phyloP scores from a whole-genome alignment of 2,797 vertebrate genomes.

The Philypnodon macrostomus region DNA sequence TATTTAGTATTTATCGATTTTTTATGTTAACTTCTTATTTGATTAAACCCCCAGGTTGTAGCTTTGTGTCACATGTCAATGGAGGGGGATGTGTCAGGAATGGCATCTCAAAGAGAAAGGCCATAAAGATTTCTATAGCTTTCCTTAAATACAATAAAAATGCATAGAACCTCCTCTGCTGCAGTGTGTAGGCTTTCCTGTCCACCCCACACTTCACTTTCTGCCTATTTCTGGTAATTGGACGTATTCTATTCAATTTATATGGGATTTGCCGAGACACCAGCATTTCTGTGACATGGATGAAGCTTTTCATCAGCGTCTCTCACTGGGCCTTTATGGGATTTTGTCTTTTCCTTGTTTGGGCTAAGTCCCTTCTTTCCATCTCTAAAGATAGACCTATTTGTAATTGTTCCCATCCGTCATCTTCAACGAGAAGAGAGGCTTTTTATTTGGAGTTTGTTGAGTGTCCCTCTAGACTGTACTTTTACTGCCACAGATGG shows the following conservation, averaged over 20 bases:
- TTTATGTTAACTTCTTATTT: no score
- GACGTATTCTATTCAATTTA: neutral
- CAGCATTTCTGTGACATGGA: neutral
- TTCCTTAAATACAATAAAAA: no score
- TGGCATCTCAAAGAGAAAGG: no score
- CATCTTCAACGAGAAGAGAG: constrained; percentile 43
- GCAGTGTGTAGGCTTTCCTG: neutral
- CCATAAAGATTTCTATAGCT: no score
- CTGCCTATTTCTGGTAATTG: neutral
- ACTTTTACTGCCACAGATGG: constrained; percentile 62
- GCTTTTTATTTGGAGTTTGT: constrained; percentile 32
- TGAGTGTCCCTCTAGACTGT: constrained; percentile 50
- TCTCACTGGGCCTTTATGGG: no score
- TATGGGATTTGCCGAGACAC: no score
- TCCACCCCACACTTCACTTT: neutral
- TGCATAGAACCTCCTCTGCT: neutral
- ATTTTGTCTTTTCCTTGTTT: neutral
- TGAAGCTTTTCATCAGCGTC: neutral
- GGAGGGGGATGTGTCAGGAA: no score
- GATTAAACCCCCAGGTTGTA: no score
- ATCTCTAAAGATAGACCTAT: constrained; percentile 26
- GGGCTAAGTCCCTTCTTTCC: constrained; percentile 27
- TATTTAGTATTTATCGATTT: no score
- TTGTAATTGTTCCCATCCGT: constrained; percentile 55
- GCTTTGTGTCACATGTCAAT: no score